Evolutionary conservation across 1,140 invertebrate species (phyloP).

Genomic region (Pseudoatta argentina): DNA sequence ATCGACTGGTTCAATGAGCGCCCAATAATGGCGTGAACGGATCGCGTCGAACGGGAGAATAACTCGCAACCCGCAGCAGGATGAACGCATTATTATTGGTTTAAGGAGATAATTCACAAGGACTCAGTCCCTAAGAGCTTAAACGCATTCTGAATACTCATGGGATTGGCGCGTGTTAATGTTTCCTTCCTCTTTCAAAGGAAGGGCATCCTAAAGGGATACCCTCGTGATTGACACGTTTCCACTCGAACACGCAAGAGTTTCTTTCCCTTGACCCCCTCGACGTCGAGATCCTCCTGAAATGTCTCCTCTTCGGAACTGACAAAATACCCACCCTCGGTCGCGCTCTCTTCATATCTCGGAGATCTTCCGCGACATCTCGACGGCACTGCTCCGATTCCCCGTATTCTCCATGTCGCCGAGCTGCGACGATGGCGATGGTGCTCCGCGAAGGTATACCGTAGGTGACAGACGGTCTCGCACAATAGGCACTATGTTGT

Average conservation of each 20-base stretch:
- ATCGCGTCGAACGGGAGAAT: neutral
- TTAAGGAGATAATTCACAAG: neutral
- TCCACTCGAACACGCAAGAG: conserved; percentile 24
- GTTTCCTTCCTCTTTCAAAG: neutral
- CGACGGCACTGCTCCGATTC: conserved; percentile 68
- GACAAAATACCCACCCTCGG: conserved; percentile 67
- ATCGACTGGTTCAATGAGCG: conserved; percentile 20
- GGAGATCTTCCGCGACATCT: conserved; percentile 70
- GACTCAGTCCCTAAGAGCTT: neutral
- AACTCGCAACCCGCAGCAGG: neutral
- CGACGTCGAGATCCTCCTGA: neutral
- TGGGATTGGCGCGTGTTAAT: neutral
- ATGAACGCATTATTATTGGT: neutral
- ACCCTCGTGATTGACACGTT: conserved; percentile 52
- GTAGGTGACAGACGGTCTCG: conserved; percentile 11
- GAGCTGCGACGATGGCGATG: conserved; percentile 57
- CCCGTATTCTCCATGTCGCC: conserved; percentile 70
- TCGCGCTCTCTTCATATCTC: conserved; percentile 75
- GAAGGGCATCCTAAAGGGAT: neutral
- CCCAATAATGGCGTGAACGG: neutral
- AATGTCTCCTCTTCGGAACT: neutral
- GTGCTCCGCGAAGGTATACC: conserved; percentile 54
- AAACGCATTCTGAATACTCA: neutral
- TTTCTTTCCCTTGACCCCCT: neutral
- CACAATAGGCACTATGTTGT: conserved; percentile 69